A percentile compares a stretch with the other conserved stretches of the same genome.
Conservation (phyloP, 2,797 vertebrate species). For the Semaprochilodus insignis region DNA sequence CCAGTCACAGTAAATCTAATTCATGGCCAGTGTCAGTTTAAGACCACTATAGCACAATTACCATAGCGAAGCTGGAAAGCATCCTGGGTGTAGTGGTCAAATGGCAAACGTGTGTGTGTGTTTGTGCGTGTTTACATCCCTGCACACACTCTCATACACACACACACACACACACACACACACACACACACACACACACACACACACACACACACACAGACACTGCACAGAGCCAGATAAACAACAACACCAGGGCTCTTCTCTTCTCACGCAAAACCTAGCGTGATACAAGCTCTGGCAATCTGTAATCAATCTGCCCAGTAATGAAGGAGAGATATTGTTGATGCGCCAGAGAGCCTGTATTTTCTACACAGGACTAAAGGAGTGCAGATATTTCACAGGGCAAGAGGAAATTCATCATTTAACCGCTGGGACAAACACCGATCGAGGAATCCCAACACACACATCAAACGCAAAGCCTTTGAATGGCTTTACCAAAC, state of each 20-base stretch:
- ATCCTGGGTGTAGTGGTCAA: conserved; percentile 48
- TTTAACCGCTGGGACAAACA: conserved; percentile 48
- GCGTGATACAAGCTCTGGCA: conserved; percentile 63
- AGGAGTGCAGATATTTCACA: conserved; percentile 57
- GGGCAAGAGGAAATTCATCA: conserved; percentile 56
- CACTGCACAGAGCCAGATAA: conserved; percentile 68
- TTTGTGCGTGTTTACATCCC: conserved; percentile 35
- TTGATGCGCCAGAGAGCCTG: conserved; percentile 54
- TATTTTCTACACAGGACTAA: conserved; percentile 51
- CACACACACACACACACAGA: conserved; percentile 50
- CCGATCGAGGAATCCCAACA: conserved; percentile 38
- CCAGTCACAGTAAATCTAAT: conserved; percentile 35
- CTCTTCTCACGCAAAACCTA: conserved; percentile 77
- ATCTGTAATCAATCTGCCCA: conserved; percentile 75
- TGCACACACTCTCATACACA: conserved; percentile 61
- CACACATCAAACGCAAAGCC: background rate
- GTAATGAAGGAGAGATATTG: conserved; percentile 57
- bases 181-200: conserved; percentile 66
- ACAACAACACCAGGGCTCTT: conserved; percentile 69
- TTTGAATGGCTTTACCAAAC: conserved; percentile 3
- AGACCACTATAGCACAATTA: conserved; percentile 42
- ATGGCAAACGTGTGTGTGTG: conserved; percentile 18
- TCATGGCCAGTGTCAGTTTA: conserved; percentile 26
- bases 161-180: conserved; percentile 51
- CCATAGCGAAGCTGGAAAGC: conserved; percentile 41